Base-by-base conservation (phyloP, 2,113 vertebrate species). In the Solea solea region DNA sequence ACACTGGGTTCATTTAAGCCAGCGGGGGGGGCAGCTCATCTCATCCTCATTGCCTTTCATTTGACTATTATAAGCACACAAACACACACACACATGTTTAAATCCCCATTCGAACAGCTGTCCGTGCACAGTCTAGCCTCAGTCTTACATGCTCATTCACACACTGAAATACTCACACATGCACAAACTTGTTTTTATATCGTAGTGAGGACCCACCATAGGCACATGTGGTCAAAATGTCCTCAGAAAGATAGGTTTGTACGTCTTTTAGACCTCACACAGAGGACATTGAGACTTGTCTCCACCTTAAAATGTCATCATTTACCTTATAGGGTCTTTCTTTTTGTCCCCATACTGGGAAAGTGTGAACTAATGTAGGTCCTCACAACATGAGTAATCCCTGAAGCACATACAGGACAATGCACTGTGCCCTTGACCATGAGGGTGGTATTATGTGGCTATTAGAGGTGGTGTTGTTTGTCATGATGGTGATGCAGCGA, bases 1-100 rank as follows among this genome's bases (percentile, higher is more conserved):
- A 70, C 10, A 56, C 69, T 75, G 57, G 64, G 59, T 75, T 83
- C 21, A 51, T 81, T 83, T 82, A 55, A 79, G 67, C 54, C 4
- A 14, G 50, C 14, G 7, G 69, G 69, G 45, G 52, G 69, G 45
- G 52, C 41, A 66, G 63, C 57, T 74, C 69, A 69, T 80, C 66
- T 71, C 68, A 59, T 89, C 77, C 69, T 76, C 58, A 4, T 73
- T 74, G 80, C 62, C 73, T 78, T 87, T 86, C 64, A 82, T 80
- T 84, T 61, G 67, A 71, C 66, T 34, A 34, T 34, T 2, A 34
- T 34, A 64, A 74, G 42, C 58, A 21, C 67, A 59, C 52, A 53
- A 40, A 46, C 27, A 45, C 67, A 27, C 48, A 53, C 50, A 15
- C 65, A 79, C 0, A 6, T 2, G 34, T 34, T 34, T 34, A 6